Evolutionary conservation across 1,140 invertebrate genomes (phyloP), one percentile per base, ranked within the genome.

Genomic region (Aphelinus certus): DNA sequence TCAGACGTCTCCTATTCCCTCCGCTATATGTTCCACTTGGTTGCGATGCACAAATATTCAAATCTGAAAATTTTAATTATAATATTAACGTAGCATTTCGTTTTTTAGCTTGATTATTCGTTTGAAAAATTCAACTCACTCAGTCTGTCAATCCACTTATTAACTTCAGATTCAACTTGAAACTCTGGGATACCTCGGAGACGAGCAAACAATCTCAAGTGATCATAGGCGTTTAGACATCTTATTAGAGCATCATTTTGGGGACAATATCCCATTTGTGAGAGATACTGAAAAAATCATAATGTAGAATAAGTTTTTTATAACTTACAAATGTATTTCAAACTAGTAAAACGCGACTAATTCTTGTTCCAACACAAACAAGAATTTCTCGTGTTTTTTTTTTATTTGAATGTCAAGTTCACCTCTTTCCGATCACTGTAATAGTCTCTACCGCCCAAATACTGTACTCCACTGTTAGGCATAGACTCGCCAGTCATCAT

Each of bases 1-100:
- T 98, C 46, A 99, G 87, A 85, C 99, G 98, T 58, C 97, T 90
- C 84, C 97, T 98, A 79, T 98, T 99, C 0, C 97, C 98, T 7
- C 96, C 96, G 83, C 95, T 97, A 81, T 93, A 94, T 9, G 87
- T 88, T 51, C 84, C 85, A 80, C 89, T 90, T 51, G 86, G 85
- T 61, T 89, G 86, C 58, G 82, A 78, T 42, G 87, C 87, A 70
- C 86, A 89, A 4, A 79, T 78, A 56, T 82, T 85, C 57, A 88
- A 82, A 81, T 86, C 85, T 86, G 60, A 67, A 78, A 80, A 58
- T 45, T 49, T 10, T 65, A 51, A 4, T 26, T 26, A 0, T 26
- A 26, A 26, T 42, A 61, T 10, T 61, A 55, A 55, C 53, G 53
- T 10, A 10, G 53, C 10, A 55, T 5, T 55, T 55, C 26, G 26